These are phyloP conservation scores for Dufourea novaeangliae DNA, from an alignment of 1,140 invertebrate species.

Conservation along the genomic window DNA sequence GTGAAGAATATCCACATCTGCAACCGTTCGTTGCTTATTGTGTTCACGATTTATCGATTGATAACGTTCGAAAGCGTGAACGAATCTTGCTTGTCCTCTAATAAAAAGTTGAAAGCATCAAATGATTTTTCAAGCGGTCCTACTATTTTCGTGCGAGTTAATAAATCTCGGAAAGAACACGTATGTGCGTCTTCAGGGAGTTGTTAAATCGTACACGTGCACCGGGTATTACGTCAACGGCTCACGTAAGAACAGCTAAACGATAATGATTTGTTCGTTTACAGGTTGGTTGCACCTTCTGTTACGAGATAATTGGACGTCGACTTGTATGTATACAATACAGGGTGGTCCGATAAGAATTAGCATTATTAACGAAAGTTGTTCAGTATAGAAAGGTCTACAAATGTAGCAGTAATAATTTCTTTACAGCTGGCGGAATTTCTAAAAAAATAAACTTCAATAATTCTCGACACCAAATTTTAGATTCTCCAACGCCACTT, in stretches of 20 bases:
- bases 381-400: no score
- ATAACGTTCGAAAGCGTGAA: not conserved
- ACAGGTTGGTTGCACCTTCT: constrained; percentile 5
- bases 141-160: not conserved
- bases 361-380: no score
- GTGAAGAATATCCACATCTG: no score
- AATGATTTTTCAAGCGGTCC: not conserved
- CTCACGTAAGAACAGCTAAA: constrained; percentile 25
- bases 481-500: no score
- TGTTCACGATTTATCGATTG: not conserved
- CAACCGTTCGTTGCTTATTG: not conserved
- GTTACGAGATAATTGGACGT: not conserved
- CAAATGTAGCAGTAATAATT: no score
- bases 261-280: constrained; percentile 41
- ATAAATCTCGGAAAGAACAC: not conserved
- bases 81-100: not conserved
- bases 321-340: no score
- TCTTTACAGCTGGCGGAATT: no score
- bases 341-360: no score
- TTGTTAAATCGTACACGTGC: constrained; percentile 34
- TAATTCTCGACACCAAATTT: no score
- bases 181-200: constrained; percentile 4
- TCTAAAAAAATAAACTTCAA: no score
- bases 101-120: no score
- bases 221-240: constrained; percentile 19